Conservation (phyloP, 2,113 vertebrate species). For the Haemorhous mexicanus region DNA sequence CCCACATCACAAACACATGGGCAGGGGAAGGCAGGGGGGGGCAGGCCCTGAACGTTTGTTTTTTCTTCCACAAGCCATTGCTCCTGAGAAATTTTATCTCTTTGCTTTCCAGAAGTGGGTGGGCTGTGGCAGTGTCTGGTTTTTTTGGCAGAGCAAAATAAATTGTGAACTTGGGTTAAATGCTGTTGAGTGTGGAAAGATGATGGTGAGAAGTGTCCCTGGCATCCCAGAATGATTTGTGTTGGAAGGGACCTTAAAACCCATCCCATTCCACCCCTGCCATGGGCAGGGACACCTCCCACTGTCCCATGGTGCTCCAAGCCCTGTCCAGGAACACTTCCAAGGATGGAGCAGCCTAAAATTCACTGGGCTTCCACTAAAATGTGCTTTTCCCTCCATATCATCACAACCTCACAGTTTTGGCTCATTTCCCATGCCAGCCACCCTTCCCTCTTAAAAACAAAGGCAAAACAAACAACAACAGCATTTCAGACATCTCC, state of each 20-base stretch:
- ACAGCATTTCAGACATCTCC: constrained; percentile 33
- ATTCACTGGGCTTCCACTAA: not conserved
- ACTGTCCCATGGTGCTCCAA: not conserved
- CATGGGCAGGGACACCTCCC: not conserved
- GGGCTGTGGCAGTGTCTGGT: not conserved
- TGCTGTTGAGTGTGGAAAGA: not conserved
- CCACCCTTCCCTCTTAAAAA: constrained; percentile 25
- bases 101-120: not conserved
- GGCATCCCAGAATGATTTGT: not conserved
- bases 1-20: not conserved
- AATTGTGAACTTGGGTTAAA: not conserved
- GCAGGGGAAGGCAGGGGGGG: not conserved
- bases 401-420: not conserved
- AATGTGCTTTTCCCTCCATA: not conserved
- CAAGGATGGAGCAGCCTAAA: not conserved
- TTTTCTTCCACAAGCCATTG: not conserved
- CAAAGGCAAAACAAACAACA: not conserved
- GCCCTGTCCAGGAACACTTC: fast-evolving
- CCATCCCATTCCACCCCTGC: not conserved
- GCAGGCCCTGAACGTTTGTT: not conserved
- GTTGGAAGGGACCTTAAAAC: not conserved
- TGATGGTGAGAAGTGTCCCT: not conserved
- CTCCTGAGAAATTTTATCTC: not conserved
- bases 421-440: not conserved
- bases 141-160: not conserved